Base-by-base conservation (phyloP, 2,888 invertebrate species). In the Hetaerina titia region DNA sequence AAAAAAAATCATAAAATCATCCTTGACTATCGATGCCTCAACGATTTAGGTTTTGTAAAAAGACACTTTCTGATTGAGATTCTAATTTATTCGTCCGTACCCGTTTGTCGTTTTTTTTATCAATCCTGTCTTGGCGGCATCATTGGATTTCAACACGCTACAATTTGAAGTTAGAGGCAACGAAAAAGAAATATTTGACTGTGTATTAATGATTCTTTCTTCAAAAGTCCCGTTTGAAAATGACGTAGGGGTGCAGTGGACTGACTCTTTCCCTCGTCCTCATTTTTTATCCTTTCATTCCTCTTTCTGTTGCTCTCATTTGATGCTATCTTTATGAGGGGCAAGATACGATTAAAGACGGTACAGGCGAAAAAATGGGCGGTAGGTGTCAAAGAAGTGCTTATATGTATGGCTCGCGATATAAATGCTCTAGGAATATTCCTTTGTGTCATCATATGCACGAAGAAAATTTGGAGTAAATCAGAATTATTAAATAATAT, bases 361-460 rank as follows among this genome's bases (percentile, higher is more conserved):
- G 22, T 19, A 69, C 69, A 56, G 92, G 64, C 31, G 25, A 31
- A 81, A 69, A 92, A 92, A 92, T 69, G 57, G 57, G 92, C 90
- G 90, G 45, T 45, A 4, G 45, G 90, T 64, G 64, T 69, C 56
- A 45, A 31, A 31, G 15, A 90, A 90, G 90, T 90, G 92, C 92
- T 74, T 74, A 92, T 92, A 74, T 81, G 31, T 69, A 92, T n/a
- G 45, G n/a, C 64, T 19, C 90, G 64, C 64, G 90, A 56, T 90
- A 69, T 69, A 57, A n/a, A 92, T 31, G 31, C 90, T 17, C 90
- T 45, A 64, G 64, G 45, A 31, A 58, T n/a, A n/a, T 89, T n/a
- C 17, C 64, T 69, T 64, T 90, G 13, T 64, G 25, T 45, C 56
- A 92, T 31, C 56, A 92, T 69, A 92, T 45, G 92, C 92, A 92